These are phyloP conservation scores for Phyllostomus hastatus DNA, from an alignment of 2,113 vertebrate species.

Conservation along the genomic window DNA sequence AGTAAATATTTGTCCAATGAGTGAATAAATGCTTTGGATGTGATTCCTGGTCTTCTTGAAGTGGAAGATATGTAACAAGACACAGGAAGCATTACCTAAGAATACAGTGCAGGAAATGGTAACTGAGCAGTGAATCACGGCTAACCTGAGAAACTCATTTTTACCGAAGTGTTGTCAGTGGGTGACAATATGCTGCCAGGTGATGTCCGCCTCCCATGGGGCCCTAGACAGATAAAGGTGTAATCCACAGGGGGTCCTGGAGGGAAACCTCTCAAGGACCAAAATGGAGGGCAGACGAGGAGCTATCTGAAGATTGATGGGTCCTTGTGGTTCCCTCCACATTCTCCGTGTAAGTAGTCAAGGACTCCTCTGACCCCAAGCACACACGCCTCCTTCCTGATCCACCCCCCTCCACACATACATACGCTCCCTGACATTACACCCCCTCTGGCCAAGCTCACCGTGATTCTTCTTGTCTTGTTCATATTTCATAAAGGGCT, in stretches of 20 bases:
- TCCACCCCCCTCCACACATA: rapidly evolving
- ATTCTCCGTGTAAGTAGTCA: neutral
- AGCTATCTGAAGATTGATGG: neutral
- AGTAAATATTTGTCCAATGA: slow-evolving; percentile 49
- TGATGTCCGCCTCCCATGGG: neutral
- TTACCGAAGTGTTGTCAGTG: neutral
- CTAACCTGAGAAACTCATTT: neutral
- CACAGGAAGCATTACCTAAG: slow-evolving; percentile 17
- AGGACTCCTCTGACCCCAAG: neutral
- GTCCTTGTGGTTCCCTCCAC: neutral
- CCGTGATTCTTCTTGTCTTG: neutral
- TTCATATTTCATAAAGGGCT: neutral
- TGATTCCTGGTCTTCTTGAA: neutral
- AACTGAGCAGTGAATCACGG: neutral
- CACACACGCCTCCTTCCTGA: neutral
- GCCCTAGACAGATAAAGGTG: neutral
- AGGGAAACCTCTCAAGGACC: neutral
- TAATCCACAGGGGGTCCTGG: neutral
- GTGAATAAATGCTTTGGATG: neutral
- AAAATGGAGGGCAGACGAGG: neutral
- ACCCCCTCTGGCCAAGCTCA: neutral
- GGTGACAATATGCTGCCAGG: neutral
- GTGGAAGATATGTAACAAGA: neutral
- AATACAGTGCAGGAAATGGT: neutral
- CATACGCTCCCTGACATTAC: neutral